Percentiles rank a stretch among this genome's conserved stretches.
Evolutionary conservation across 64 coral and sea anemone genomes (phyloP).

Genomic region (Actinia equina): DNA sequence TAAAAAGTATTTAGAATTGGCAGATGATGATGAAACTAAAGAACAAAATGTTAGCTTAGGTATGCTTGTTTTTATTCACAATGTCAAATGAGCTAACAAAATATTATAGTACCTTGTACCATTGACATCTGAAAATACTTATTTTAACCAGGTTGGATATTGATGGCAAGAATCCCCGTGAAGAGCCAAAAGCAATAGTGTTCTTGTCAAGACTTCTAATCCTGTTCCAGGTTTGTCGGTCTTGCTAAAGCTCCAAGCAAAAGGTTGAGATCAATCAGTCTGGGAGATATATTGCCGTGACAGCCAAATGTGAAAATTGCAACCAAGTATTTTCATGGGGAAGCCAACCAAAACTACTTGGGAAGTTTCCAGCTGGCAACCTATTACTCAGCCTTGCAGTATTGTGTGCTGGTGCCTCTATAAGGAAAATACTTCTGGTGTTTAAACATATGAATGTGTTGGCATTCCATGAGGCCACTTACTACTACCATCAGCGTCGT

Average conservation of each 20-base stretch:
- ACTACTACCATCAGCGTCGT: no score
- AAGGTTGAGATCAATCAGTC: neutral
- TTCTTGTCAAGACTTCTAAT: neutral
- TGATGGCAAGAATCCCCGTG: neutral
- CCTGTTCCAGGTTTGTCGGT: neutral
- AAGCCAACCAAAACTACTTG: no score
- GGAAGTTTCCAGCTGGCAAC: no score
- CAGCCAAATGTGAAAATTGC: no score
- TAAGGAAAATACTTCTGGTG: no score
- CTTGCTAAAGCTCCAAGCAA: neutral
- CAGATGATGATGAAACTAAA: neutral
- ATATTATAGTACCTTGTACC: no score
- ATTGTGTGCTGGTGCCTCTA: no score
- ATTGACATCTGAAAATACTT: neutral
- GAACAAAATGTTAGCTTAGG: neutral
- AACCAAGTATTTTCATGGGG: no score
- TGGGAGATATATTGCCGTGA: neutral
- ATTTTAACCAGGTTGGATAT: neutral
- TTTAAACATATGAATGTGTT: no score
- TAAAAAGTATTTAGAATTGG: neutral
- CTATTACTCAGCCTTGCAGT: no score
- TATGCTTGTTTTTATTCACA: neutral
- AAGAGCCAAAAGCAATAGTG: neutral
- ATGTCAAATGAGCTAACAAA: no score
- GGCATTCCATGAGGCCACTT: no score